Base-by-base conservation (phyloP, 2,888 invertebrate species). In the Lymantria dispar region DNA sequence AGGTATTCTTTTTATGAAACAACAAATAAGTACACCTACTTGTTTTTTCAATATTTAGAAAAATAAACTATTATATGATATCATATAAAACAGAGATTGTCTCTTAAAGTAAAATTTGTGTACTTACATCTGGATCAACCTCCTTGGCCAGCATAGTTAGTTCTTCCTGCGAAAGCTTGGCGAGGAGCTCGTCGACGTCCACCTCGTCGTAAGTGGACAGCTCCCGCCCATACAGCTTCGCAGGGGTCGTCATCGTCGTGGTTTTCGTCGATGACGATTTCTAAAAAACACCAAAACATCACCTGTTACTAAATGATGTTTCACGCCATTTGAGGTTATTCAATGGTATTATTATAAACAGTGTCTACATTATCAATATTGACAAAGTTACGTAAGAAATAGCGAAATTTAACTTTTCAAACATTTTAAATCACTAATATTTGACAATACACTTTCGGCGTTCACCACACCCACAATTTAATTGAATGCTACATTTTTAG, bases 91-190 rank as follows among this genome's bases (percentile, higher is more conserved):
- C 22, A 3, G 22, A 22, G 22, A 3, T 22, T 22, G 22, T 5
- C 22, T 5, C 22, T 3, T 22, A 22, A 36, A 3, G 7, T 2
- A 46, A 47, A 22, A 22, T 22, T 3, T 22, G 5, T 22, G 22
- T 75, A 95, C 97, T 97, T 92, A 99, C 99, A 93, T 99, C 99
- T 64, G 99, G 99, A 93, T 99, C 99, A 70, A 99, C 98, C 94
- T 99, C 99, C 92, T 98, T 98, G 75, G 99, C 98, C 76, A 99
- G 93, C 87, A 99, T 97, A 77, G 97, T 98, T 68, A 99, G 95
- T 92, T 99, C 99, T 83, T 98, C 99, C 46, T 97, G 95, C 54
- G 98, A 96, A 62, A 99, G 93, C 84, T 99, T 98, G 50, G 97
- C 94, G 73, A 99, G 92, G 56, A 99, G 93, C 72, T 98, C 97